Evolutionary conservation across 1,140 invertebrate species (phyloP), one percentile per base, ranked within the genome.

Genomic region (Penaeus indicus): DNA sequence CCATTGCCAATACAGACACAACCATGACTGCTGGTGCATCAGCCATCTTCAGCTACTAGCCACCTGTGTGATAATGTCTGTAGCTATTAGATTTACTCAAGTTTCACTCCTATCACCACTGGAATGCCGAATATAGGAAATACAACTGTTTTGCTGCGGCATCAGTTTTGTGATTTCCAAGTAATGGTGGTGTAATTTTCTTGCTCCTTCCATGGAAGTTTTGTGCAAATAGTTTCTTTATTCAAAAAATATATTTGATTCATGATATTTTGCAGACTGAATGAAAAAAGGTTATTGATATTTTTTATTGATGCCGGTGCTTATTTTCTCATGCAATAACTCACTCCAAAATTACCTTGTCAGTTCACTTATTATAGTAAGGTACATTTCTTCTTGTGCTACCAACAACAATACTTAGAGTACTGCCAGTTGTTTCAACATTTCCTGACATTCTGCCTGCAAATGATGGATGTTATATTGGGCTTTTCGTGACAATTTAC

Each of bases 311-410:
- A 85, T 69, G 54, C 72, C 69, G 84, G 84, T 85, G 84, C 84
- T 85, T 85, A 75, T 77, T 85, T 85, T 85, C 69, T 75, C 84
- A 85, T 85, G 84, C 84, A 85, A 85, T 85, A 85, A 85, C 83
- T 84, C 54, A 84, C 83, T 75, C 69, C 83, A 85, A 85, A 85
- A 85, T 77, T 85, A 54, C 47, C 38, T 61, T 75, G 69, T 85
- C 47, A 75, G 67, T 85, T 85, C 42, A 22, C 61, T 54, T 27
- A 61, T 27, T 75, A 27, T 38, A 32, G 77, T 54, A 72, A 60
- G 67, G 69, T 85, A 32, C 77, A 72, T 32, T 84, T 64, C 69
- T 69, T 61, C 84, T 85, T 85, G 32, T 67, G 62, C 67, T 85
- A 27, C 67, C 72, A 38, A 27, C 62, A 85, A 61, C 47, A 85